A percentile compares a stretch with the other conserved stretches of the same genome.
These are phyloP conservation scores for Pygmarrhopalites habei DNA, from an alignment of 1,140 invertebrate genomes.

Conservation along the genomic window DNA sequence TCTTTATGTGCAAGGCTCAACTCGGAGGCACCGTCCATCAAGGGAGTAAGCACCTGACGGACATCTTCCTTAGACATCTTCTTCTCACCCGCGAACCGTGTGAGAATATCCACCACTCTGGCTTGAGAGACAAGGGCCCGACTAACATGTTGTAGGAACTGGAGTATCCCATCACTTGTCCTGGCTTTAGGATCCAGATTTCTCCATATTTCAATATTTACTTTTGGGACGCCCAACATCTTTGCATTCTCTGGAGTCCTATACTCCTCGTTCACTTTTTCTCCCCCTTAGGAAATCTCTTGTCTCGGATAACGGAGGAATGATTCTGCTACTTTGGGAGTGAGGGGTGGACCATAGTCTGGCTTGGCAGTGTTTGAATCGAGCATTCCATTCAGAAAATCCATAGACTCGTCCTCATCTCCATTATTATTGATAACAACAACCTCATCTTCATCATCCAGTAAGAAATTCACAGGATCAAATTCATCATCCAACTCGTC, in stretches of 20 bases:
- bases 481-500: too few species aligned
- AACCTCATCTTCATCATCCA: too few species aligned
- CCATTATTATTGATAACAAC: too few species aligned
- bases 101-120: slow-evolving; percentile 10
- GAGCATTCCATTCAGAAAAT: not conserved
- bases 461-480: too few species aligned
- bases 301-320: not conserved
- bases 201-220: slow-evolving; percentile 23
- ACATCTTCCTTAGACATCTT: not conserved
- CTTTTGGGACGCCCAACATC: slow-evolving; percentile 5
- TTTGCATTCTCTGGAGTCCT: slow-evolving; percentile 15
- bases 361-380: not conserved
- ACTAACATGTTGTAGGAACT: not conserved
- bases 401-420: not conserved
- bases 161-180: not conserved
- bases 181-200: not conserved
- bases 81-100: not conserved
- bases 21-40: slow-evolving; percentile 7
- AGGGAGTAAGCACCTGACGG: not conserved
- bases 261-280: not conserved
- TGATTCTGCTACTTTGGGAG: not conserved
- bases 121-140: slow-evolving; percentile 2
- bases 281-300: not conserved
- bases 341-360: not conserved
- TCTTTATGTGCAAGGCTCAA: slow-evolving; percentile 3